Base-by-base conservation (phyloP, 2,797 vertebrate species). In the Echiichthys vipera region DNA sequence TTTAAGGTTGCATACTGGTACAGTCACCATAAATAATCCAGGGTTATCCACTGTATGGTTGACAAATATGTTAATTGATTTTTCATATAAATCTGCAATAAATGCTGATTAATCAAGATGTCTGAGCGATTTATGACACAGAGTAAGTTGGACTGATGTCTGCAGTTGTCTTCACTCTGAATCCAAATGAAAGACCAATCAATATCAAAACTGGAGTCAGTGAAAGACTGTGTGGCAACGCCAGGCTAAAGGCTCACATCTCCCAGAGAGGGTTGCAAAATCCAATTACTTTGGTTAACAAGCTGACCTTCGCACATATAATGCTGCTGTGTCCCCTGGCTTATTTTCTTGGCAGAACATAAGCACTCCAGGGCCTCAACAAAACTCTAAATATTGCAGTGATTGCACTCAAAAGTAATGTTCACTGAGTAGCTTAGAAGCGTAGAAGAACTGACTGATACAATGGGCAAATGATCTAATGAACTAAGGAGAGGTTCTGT, bases 271-370 rank as follows among this genome's bases (percentile, higher is more conserved):
- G 85, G 90, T 92, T 93, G 90, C 67, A 69, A 95, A 96, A 96
- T 96, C 94, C 93, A 97, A 96, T 97, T 96, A 96, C 94, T 95
- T 91, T 94, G 92, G 87, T 95, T 96, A 95, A 95, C 95, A 94
- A 93, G 92, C 94, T 94, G 93, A 93, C 91, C 93, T 96, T 95
- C 93, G 90, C 85, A 92, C 92, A 64, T 89, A 90, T 80, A 95
- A 95, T 95, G 95, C 91, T 93, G 89, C 87, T 82, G 81, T 93
- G 81, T 92, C 93, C 94, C 88, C 81, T 91, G 91, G 91, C 90
- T 95, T 82, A 25, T 93, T 95, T 95, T 90, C 93, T 86, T 89
- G 84, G 79, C 79, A 65, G 80, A 87, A 77, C 27, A 18, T 75
- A 80, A 79, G 77, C 78, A 85, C 88, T 84, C 74, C 62, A 77